Base-by-base conservation (phyloP, 2,797 vertebrate genomes). In the Hippoglossus hippoglossus region DNA sequence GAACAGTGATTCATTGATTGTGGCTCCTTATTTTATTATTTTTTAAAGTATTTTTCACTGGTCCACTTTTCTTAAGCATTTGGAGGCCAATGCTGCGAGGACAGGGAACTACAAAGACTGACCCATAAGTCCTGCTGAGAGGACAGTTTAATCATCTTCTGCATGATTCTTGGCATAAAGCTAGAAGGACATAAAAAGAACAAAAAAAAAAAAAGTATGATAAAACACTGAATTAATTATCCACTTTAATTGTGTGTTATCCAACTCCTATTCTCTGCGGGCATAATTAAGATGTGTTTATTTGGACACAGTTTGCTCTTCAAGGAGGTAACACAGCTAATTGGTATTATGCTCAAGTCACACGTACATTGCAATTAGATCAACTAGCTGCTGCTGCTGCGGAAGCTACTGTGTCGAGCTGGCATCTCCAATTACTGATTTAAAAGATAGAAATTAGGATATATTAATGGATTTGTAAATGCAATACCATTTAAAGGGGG, bases 201-300 rank as follows among this genome's bases (percentile, higher is more conserved):
- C 63, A 34, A 18, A 75, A 81, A 71, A 71, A 50, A 69, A 63
- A 34, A 18, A 71, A 63, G 18, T 73, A 87, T 74, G 75, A 89
- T 88, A 87, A 86, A 92, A 88, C 59, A 69, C 61, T 82, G 87
- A 93, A 93, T 94, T 91, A 92, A 94, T 94, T 91, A 92, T 73
- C 73, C 80, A 84, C 82, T 92, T 91, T 90, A 92, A 93, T 90
- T 90, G 89, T 91, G 91, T 87, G 88, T 91, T 91, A 82, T 89
- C 88, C 81, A 88, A 91, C 85, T 89, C 79, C 56, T 91, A 90
- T 91, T 92, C 92, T 92, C 93, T 67, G 64, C 56, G 89, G 93
- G 89, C 82, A 75, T 93, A 92, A 94, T 94, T 94, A 94, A 89
- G 89, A 92, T 75, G 82, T 93, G 91, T 93, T 94, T 93, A 94